Evolutionary conservation across 2,888 invertebrate species (phyloP).

Genomic region (Philaethria dido): DNA sequence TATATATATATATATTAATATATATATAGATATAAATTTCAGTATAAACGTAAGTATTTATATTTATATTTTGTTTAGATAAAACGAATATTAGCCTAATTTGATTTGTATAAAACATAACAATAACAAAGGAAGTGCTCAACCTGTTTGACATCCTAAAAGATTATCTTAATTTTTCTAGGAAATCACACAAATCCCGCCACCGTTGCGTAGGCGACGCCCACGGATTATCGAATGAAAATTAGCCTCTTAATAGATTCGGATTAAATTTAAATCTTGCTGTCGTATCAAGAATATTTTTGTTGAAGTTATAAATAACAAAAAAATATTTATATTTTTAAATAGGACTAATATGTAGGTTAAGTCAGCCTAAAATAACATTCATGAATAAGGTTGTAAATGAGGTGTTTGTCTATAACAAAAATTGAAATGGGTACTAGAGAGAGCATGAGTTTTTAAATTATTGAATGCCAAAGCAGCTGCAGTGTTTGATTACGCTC

Average conservation of each 20-base stretch:
- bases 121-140: slow-evolving; percentile 4
- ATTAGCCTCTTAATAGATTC: slow-evolving; percentile 21
- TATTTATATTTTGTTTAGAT: neutral
- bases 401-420: too few relatives aligned
- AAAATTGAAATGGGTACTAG: too few relatives aligned
- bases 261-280: slow-evolving; percentile 15
- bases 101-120: neutral
- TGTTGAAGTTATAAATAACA: slow-evolving; percentile 4
- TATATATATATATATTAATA: too few relatives aligned
- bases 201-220: slow-evolving; percentile 10
- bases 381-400: too few relatives aligned
- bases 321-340: neutral
- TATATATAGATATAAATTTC: too few relatives aligned
- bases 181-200: neutral
- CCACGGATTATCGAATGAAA: neutral
- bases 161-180: slow-evolving; percentile 20
- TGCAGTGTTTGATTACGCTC: slow-evolving; percentile 14
- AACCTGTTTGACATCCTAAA: slow-evolving; percentile 10
- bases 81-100: neutral
- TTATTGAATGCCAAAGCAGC: neutral
- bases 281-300: neutral
- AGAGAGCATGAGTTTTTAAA: neutral
- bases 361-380: too few relatives aligned
- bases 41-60: neutral
- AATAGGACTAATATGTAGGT: neutral